Base-by-base conservation (phyloP, 2,797 vertebrate genomes). In the Hirundo rustica region DNA sequence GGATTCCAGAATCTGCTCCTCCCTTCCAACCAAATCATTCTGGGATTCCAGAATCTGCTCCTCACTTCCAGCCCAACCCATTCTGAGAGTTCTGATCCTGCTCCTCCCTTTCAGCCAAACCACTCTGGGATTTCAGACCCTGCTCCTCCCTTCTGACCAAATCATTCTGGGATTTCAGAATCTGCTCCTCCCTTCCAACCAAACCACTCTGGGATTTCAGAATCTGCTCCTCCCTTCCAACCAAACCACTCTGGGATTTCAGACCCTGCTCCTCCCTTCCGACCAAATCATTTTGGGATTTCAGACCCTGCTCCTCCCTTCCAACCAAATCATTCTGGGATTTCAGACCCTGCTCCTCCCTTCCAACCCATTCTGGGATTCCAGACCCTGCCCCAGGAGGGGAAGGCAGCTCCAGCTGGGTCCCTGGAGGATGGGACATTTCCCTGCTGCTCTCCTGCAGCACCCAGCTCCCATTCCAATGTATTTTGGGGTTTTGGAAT, bases 121-220 rank as follows among this genome's bases (percentile, higher is more conserved):
- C 17, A 4, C 9, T 20, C 10, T 19, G 21, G 20, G 19, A 11
- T 22, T 54, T n/a, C 6, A 8, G 5, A 26, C 7, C 36, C 12
- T 19, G 8, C 4, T 51, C 4, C 16, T 47, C 20, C 29, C 5
- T 38, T 10, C 17, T 9, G 14, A 9, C 30, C 60, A 40, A 29
- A 5, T 5, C 7, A 4, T 13, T 29, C 7, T 6, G 17, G 42
- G 40, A 4, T 34, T 54, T 11, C 1, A 12, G 36, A 7, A 19
- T 13, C 55, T 20, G 23, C 21, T n/a, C n/a, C 6, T 26, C 4
- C 11, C 32, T 36, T 36, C 10, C 36, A 36, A 36, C 29, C 17
- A 14, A 11, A 17, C 23, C 17, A 5, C 11, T 26, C 10, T 13
- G 20, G 23, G 34, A 57, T 65, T 32, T 42, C 4, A 29, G 26